These are phyloP conservation scores for Bos javanicus DNA, from an alignment of 2,113 vertebrate species.

Conservation along the genomic window DNA sequence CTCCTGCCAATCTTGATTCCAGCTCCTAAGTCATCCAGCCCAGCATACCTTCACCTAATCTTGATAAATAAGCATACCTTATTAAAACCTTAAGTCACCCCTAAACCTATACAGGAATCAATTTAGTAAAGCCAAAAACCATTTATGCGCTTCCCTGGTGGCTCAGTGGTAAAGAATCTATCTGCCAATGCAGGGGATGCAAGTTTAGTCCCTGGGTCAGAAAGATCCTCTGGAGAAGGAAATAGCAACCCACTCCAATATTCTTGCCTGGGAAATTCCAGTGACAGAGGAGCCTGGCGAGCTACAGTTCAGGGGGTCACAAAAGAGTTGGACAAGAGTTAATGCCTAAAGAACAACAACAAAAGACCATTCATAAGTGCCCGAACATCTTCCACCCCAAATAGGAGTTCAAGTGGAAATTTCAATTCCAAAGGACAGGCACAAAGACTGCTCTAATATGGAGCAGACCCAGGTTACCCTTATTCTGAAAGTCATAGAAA, in stretches of 20 bases:
- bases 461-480: not conserved
- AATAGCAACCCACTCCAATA: not conserved
- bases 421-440: not conserved
- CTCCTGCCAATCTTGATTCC: not conserved
- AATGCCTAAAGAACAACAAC: not conserved
- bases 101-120: not conserved
- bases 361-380: not conserved
- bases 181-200: not conserved
- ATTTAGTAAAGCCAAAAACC: not conserved
- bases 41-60: not conserved
- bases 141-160: not conserved
- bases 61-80: not conserved
- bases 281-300: not conserved
- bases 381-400: not conserved
- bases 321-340: not conserved
- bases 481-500: conserved; percentile 16
- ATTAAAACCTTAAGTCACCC: not conserved
- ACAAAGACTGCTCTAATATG: not conserved
- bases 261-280: not conserved
- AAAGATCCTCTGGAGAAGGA: not conserved
- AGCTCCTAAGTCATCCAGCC: not conserved
- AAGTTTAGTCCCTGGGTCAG: not conserved
- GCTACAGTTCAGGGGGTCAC: not conserved
- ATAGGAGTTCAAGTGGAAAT: conserved; percentile 19
- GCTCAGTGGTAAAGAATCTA: not conserved